Base-by-base conservation (phyloP, 2,113 vertebrate genomes). In the Brachypodius melanocephalos region DNA sequence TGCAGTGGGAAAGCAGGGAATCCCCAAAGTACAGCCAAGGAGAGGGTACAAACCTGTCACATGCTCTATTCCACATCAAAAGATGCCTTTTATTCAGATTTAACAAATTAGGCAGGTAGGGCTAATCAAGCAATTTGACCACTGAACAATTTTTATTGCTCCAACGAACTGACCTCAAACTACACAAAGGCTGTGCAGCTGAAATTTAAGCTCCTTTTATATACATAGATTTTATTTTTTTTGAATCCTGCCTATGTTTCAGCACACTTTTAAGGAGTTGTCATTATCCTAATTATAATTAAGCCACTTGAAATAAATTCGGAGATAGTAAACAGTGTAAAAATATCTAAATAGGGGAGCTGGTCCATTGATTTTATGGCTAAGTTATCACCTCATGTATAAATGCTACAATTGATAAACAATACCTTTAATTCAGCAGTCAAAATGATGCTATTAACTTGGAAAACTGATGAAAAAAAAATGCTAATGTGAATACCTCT, bases 221-320 rank as follows among this genome's bases (percentile, higher is more conserved):
- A 72, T 3, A 18, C 9, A 9, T 6, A 26, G 59, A 12, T 40
- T 57, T 36, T 42, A 9, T 38, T 40, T 49, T n/a, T 91, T 85
- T 63, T 14, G 4, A 17, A 74, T 65, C 75, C 65, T 32, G 20
- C 14, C 3, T 79, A 36, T 5, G 7, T 83, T 91, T 88, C 76
- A 61, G 40, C 54, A 71, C 31, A 69, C 24, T 68, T 48, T 63
- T 65, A 90, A 92, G 54, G 88, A 88, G 57, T 94, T 88, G 61
- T 78, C 48, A 26, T 96, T 96, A 96, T 77, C 63, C 68, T 95
- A 72, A 95, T 96, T 96, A 94, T 89, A 89, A 88, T 90, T 93
- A 90, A 95, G 28, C 29, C 68, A 84, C 85, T 92, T 63, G 55
- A 93, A 96, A 94, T 67, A 88, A 88, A 88, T 86, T 66, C 0